Evolutionary conservation across 2,113 vertebrate species (phyloP), one percentile per base, ranked within the genome.

Genomic region (Danionella cerebrum): DNA sequence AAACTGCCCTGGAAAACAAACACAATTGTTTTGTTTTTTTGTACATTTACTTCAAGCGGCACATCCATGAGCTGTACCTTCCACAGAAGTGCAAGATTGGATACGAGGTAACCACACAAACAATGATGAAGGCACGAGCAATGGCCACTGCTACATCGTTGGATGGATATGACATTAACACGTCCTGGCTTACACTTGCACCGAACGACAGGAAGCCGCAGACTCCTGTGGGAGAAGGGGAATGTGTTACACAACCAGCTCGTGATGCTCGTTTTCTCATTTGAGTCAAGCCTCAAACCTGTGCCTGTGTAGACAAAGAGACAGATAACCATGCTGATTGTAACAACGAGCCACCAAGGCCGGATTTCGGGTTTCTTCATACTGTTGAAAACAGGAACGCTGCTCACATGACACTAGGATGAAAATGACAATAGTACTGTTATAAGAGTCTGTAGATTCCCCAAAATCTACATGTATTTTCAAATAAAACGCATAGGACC

Each of bases 41-140:
- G 3, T 5, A 54, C 8, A 10, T 5, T 12, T 24, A 1, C 9
- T 44, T 62, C 18, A 67, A 33, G 9, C n/a, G n/a, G n/a, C n/a
- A 62, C 3, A 7, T 6, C 4, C 3, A 66, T 7, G 57, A 21
- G 31, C 1, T 2, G 85, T 83, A 97, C 96, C 95, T 89, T 72
- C 96, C 96, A 0, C 96, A 98, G 85, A 95, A 98, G 83, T 98
- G 95, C 74, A 98, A 81, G 77, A 98, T 98, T 14, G 96, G 94
- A 78, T 98, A 98, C 12, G 95, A 98, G 0, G 96, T 98, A 75
- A 98, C 82, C 39, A 98, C 94, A 0, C 94, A 96, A 74, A 98
- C 65, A 65, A 97, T 89, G 73, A 98, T 96, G 82, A 97, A 98
- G 53, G 91, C 93, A 31, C 95, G 89, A 1, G 96, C 96, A 0